These are phyloP conservation scores for Salarias fasciatus DNA, from an alignment of 2,797 vertebrate genomes.

Conservation along the genomic window DNA sequence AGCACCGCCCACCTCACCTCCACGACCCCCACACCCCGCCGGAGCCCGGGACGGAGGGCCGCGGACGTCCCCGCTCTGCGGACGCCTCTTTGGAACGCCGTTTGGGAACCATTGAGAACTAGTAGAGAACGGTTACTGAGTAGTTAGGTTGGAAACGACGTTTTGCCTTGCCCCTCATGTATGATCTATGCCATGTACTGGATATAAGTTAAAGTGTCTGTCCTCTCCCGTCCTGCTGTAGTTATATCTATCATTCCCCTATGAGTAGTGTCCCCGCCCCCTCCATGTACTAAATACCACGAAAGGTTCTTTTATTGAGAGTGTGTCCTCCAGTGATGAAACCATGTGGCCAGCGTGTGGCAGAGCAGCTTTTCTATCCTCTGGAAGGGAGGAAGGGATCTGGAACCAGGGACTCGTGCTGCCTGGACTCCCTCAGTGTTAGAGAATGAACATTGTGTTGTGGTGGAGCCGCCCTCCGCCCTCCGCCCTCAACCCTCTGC, in stretches of 20 bases:
- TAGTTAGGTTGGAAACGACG: constrained; percentile 78
- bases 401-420: constrained; percentile 17
- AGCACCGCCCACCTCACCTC: background rate
- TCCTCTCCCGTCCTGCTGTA: constrained; percentile 48
- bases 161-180: constrained; percentile 79
- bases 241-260: constrained; percentile 70
- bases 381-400: constrained; percentile 33
- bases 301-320: constrained; percentile 52
- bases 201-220: constrained; percentile 75
- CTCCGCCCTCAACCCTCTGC: too few relatives aligned
- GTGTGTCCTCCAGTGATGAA: too few relatives aligned
- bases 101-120: constrained; percentile 64
- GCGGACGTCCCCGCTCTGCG: constrained; percentile 7
- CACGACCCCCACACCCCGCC: constrained; percentile 10
- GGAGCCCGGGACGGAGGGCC: constrained; percentile 56
- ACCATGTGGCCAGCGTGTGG: background rate
- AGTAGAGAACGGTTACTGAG: constrained; percentile 75
- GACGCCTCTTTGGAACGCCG: constrained; percentile 48
- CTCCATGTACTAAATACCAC: constrained; percentile 45
- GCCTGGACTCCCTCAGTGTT: constrained; percentile 36
- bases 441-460: constrained; percentile 55
- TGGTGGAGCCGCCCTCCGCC: constrained; percentile 17
- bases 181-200: constrained; percentile 79
- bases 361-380: too few relatives aligned
- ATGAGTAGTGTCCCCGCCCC: constrained; percentile 59